Conservation (phyloP, 1,140 invertebrate species). For the Triops cancriformis region DNA sequence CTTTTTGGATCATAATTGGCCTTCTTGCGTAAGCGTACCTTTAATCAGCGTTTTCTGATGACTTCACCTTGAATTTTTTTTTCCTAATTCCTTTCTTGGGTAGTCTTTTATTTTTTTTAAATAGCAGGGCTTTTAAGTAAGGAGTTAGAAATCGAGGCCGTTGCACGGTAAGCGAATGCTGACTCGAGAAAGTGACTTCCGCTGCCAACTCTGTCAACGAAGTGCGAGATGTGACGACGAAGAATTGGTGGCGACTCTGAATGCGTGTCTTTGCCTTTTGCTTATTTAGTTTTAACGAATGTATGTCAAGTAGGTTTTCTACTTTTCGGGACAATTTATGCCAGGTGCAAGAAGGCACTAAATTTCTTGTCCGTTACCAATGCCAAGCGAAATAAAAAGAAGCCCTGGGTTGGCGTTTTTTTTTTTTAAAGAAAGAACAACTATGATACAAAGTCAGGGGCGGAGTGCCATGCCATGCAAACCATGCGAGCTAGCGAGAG, state of each 20-base stretch:
- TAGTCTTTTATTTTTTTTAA: too few species aligned
- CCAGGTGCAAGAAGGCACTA: neutral
- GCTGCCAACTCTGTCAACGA: neutral
- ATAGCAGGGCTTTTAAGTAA: too few species aligned
- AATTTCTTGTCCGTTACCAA: neutral
- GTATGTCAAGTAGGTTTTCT: constrained; percentile 6
- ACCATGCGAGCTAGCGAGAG: too few species aligned
- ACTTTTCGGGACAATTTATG: neutral
- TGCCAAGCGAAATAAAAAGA: neutral
- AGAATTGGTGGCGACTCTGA: neutral
- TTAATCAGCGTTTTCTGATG: too few species aligned
- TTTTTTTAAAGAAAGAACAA: neutral
- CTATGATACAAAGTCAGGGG: neutral
- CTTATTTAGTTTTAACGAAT: neutral
- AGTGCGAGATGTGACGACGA: neutral
- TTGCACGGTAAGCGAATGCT: neutral
- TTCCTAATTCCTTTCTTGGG: too few species aligned
- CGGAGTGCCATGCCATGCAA: neutral
- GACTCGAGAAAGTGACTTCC: neutral
- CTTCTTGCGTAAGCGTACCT: too few species aligned
- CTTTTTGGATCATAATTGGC: too few species aligned
- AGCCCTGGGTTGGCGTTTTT: neutral
- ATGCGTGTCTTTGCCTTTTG: neutral
- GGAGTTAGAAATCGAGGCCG: neutral
- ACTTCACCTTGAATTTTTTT: too few species aligned